phyloP scores from a whole-genome alignment of 37 sponge, comb jelly and placozoan genomes.

The Chondrilla cf. caribensis region DNA sequence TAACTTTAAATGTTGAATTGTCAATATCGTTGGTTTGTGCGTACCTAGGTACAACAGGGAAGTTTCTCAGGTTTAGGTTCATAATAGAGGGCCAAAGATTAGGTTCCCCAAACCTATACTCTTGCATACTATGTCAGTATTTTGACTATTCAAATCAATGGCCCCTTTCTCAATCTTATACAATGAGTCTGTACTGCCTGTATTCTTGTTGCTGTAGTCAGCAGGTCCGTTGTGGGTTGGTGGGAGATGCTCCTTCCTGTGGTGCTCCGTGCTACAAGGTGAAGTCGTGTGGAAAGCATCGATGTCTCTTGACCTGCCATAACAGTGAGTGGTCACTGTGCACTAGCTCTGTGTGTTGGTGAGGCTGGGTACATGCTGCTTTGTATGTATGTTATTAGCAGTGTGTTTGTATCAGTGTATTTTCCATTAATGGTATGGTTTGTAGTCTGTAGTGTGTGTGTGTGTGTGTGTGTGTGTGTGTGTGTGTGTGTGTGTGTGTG shows the following conservation, averaged over 20 bases:
- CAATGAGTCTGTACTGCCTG: no score
- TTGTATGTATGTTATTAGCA: neutral
- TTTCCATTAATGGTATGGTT: neutral
- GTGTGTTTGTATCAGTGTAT: neutral
- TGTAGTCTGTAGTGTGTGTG: neutral
- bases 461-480: neutral
- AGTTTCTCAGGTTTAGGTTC: no score
- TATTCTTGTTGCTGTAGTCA: neutral
- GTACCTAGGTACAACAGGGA: no score
- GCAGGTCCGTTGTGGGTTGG: slow-evolving; percentile 53
- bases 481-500: neutral
- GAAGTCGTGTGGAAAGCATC: slow-evolving; percentile 59
- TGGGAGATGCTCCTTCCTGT: slow-evolving; percentile 43
- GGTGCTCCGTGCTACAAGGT: slow-evolving; percentile 47
- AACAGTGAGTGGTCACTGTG: slow-evolving; percentile 23
- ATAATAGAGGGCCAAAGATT: no score
- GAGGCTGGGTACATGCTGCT: neutral
- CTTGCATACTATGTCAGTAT: no score
- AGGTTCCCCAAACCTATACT: no score
- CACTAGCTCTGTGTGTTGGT: neutral
- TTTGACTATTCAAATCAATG: no score
- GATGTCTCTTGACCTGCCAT: slow-evolving; percentile 60
- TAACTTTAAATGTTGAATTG: no score
- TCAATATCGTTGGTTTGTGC: no score
- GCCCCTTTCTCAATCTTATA: neutral